Base-by-base conservation (phyloP, 2,113 vertebrate species). In the Axis porcinus region DNA sequence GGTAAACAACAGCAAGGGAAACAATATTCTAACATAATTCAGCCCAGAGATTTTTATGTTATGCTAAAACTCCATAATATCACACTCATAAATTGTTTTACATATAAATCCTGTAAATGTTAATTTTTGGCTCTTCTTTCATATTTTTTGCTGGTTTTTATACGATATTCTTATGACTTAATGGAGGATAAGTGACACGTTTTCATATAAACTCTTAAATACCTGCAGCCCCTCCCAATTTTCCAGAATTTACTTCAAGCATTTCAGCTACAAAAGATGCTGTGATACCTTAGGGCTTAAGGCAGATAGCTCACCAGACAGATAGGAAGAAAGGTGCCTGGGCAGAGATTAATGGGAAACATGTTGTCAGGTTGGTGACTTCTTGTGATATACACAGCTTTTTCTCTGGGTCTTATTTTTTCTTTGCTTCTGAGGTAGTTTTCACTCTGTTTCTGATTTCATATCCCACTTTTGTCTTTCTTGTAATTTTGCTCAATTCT, bases 211-310 rank as follows among this genome's bases (percentile, higher is more conserved):
- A 91, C 36, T 94, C 40, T 84, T 76, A 89, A 92, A 90, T 57
- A 30, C 96, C 81, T 10, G 82, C 54, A 97, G 57, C 6, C 79
- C 30, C 9, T 30, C 81, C 91, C 67, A 84, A 7, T 89, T 95
- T 98, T 98, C 45, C 47, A 95, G 58, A 23, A 93, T 62, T 85
- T 94, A 97, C 81, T 96, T 81, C 50, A 47, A 92, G 40, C 60
- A 81, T 64, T 58, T 88, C 54, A 91, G 91, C 33, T 79, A 78
- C 60, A n/a, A 64, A 95, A 82, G 76, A 88, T 67, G 84, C 89
- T 58, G n/a, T 74, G 36, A 57, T 83, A 92, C 90, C 36, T 83
- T 33, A 62, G 81, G 54, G 81, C 54, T 93, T 84, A 92, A 76
- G 78, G 85, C 60, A 78, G 67, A 62, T 17, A 62, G 40, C 8